Evolutionary conservation across 2,113 vertebrate species (phyloP).

Genomic region (Chloebia gouldiae): DNA sequence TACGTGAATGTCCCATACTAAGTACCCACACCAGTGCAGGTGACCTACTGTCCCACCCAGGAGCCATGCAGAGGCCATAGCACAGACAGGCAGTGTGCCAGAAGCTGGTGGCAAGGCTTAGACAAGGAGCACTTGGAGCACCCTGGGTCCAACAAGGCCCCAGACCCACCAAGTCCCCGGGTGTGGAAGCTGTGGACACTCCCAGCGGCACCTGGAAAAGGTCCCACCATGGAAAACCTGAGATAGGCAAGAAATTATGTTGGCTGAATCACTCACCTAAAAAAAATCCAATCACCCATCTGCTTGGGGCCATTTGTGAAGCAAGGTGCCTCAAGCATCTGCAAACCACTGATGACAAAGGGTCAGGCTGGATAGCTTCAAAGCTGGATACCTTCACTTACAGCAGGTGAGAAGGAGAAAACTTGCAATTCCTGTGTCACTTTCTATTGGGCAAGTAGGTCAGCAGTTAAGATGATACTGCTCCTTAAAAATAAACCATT

Average conservation of each 20-base stretch:
- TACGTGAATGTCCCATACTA: background rate
- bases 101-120: background rate
- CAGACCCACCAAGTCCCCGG: background rate
- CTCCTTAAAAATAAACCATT: constrained; percentile 5
- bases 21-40: background rate
- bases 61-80: rapidly evolving
- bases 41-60: background rate
- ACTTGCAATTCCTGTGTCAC: background rate
- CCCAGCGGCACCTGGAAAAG: background rate
- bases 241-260: rapidly evolving
- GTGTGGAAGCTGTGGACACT: background rate
- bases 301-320: background rate
- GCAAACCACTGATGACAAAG: background rate
- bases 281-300: background rate
- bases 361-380: background rate
- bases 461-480: background rate
- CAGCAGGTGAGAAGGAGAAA: background rate
- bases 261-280: background rate
- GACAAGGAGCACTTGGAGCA: background rate
- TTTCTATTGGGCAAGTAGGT: background rate
- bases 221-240: background rate
- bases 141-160: background rate
- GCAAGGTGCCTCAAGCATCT: background rate
- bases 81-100: rapidly evolving
- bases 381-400: background rate